Conservation (phyloP, 2,888 invertebrate species). For the Frankliniella intonsa region DNA sequence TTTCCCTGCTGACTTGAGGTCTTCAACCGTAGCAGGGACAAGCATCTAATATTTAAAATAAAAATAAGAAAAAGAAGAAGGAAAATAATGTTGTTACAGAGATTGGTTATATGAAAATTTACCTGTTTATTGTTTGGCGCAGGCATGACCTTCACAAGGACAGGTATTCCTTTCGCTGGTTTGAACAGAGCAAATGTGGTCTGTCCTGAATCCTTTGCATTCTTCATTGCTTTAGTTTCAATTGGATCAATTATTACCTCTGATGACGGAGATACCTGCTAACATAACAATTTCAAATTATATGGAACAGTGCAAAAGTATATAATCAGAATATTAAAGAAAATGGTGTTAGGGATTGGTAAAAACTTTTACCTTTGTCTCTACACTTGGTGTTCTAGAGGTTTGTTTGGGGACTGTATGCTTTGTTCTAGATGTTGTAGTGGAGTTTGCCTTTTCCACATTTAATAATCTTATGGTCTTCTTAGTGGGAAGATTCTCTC, state of each 20-base stretch:
- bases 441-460: neutral
- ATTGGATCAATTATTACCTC: constrained; percentile 63
- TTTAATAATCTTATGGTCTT: neutral
- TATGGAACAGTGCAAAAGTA: neutral
- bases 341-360: neutral
- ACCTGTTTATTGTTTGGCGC: constrained; percentile 53
- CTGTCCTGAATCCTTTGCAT: constrained; percentile 59
- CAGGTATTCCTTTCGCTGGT: constrained; percentile 61
- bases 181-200: constrained; percentile 67
- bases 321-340: neutral
- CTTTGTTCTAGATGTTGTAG: neutral
- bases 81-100: too few species aligned
- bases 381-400: neutral
- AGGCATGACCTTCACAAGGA: constrained; percentile 63
- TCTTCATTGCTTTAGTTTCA: constrained; percentile 65
- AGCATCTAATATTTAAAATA: constrained; percentile 51
- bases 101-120: constrained; percentile 29
- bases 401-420: neutral
- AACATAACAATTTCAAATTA: neutral
- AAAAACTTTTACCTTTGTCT: neutral
- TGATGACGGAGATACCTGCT: neutral
- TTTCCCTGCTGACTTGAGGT: constrained; percentile 61
- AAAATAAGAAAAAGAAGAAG: neutral
- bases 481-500: neutral
- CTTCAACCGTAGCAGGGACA: constrained; percentile 67